These are phyloP conservation scores for Pangasius sanitwongsei DNA, from an alignment of 2,797 vertebrate genomes.

Conservation along the genomic window DNA sequence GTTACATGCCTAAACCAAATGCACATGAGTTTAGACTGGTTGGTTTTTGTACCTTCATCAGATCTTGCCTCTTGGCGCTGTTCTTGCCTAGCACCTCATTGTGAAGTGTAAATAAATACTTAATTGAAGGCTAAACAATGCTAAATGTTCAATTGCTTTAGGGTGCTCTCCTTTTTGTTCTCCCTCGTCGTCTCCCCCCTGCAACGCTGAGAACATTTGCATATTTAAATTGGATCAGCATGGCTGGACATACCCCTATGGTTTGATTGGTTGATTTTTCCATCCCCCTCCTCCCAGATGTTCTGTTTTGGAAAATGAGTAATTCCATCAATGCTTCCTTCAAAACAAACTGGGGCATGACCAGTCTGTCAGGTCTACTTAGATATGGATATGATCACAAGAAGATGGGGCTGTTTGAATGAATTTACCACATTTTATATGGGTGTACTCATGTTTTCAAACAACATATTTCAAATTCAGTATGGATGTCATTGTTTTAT, in stretches of 20 bases:
- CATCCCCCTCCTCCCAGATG: conserved; percentile 49
- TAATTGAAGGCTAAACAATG: conserved; percentile 55
- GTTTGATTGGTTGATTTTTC: conserved; percentile 56
- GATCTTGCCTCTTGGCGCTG: conserved; percentile 24
- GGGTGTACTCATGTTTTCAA: conserved; percentile 18
- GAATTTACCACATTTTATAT: neutral
- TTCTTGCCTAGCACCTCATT: conserved; percentile 31
- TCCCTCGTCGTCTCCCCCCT: conserved; percentile 66
- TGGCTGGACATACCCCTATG: conserved; percentile 72
- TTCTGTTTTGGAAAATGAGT: conserved; percentile 51
- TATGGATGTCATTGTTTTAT: neutral
- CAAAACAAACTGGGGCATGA: conserved; percentile 43
- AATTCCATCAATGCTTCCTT: conserved; percentile 38
- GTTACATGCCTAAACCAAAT: neutral
- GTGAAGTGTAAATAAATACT: conserved; percentile 60
- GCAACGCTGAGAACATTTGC: conserved; percentile 80
- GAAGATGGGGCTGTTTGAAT: conserved; percentile 8
- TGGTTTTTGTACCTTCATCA: conserved; percentile 31
- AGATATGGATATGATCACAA: conserved; percentile 39
- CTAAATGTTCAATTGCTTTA: conserved; percentile 65
- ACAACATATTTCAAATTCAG: neutral
- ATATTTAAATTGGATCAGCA: conserved; percentile 92
- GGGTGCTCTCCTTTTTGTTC: conserved; percentile 60
- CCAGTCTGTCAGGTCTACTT: conserved; percentile 43
- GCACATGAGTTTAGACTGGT: conserved; percentile 19